Evolutionary conservation across 2,797 vertebrate genomes (phyloP).

Genomic region (Trachops cirrhosus): DNA sequence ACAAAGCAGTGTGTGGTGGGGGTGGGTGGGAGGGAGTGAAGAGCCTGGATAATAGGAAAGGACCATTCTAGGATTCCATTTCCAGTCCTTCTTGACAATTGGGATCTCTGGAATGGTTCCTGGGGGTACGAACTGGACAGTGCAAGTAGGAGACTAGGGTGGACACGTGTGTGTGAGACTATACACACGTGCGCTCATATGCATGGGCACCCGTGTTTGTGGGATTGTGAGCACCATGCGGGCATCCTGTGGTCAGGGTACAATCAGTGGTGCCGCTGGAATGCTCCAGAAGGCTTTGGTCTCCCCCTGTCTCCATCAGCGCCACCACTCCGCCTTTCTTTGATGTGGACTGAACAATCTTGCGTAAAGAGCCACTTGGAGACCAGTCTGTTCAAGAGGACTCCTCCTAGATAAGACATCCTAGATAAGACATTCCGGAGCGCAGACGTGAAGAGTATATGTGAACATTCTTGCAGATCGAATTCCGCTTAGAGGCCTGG

Average conservation of each 20-base stretch:
- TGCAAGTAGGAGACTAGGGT: background rate
- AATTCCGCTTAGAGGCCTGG: background rate
- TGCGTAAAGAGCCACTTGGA: background rate
- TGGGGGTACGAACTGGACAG: rapidly evolving
- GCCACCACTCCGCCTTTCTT: background rate
- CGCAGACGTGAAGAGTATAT: background rate
- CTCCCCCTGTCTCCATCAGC: background rate
- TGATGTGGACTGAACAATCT: background rate
- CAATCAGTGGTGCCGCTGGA: background rate
- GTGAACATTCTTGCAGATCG: background rate
- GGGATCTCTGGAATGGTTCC: background rate
- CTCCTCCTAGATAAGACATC: background rate
- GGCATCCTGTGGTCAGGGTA: background rate
- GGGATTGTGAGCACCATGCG: background rate
- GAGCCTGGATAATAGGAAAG: background rate
- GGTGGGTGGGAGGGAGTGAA: background rate
- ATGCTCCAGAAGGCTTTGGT: background rate
- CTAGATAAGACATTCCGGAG: constrained; percentile 16
- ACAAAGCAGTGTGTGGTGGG: background rate
- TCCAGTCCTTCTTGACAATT: background rate
- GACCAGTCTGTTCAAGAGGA: background rate
- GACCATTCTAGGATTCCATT: background rate
- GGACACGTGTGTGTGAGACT: background rate
- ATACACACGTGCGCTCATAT: no score
- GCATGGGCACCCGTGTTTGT: background rate